phyloP scores from a whole-genome alignment of 2,888 invertebrate species.

The Himalopsyche tibetana region DNA sequence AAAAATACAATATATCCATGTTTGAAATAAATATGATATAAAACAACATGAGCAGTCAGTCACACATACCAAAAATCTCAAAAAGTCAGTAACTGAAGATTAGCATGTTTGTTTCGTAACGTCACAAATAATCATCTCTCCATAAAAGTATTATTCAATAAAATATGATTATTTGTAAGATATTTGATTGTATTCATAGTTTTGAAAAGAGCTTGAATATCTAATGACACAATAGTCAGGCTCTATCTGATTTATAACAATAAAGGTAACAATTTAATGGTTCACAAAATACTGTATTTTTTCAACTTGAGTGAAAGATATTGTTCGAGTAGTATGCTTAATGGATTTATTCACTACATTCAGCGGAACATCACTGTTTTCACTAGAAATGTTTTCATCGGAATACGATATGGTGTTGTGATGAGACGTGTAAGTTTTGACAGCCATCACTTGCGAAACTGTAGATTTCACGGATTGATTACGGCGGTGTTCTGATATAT shows the following conservation, averaged over 20 bases:
- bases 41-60: no score
- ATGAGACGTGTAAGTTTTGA: conserved; percentile 10
- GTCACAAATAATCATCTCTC: no score
- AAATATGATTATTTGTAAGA: no score
- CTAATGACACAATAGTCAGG: no score
- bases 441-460: conserved; percentile 22
- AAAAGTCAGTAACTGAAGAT: no score
- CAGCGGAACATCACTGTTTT: neutral
- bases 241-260: neutral
- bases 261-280: neutral
- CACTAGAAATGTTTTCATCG: neutral
- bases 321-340: neutral
- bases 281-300: conserved; percentile 13
- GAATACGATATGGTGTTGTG: neutral
- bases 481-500: neutral
- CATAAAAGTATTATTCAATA: no score
- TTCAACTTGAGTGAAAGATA: conserved; percentile 4
- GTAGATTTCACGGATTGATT: conserved; percentile 21
- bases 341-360: conserved; percentile 11
- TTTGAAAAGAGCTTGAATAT: no score
- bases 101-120: no score
- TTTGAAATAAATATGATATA: no score
- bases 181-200: no score
- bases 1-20: no score
- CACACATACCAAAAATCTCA: no score